These are phyloP conservation scores for Henricia sp. DNA, from an alignment of 53 echinoderm and acorn worm species.

Conservation along the genomic window DNA sequence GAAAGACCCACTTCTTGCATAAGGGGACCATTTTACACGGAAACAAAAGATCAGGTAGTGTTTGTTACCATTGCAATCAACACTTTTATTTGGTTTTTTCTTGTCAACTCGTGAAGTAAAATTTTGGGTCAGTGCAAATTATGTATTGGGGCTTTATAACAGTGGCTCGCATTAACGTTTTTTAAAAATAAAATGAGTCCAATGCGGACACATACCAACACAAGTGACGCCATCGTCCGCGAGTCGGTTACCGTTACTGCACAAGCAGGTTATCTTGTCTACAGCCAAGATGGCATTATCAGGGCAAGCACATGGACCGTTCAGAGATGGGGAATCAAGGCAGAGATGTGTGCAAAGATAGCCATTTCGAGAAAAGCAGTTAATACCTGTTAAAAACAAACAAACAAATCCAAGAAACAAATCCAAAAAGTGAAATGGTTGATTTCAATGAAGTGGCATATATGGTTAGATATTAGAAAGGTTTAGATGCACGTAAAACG, in stretches of 20 bases:
- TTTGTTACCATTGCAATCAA: too few species aligned
- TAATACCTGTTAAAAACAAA: not conserved
- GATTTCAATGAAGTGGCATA: not conserved
- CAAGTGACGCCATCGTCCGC: slow-evolving; percentile 56
- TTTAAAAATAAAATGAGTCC: not conserved
- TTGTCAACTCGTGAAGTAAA: too few species aligned
- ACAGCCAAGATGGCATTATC: slow-evolving; percentile 24
- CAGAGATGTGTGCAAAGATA: slow-evolving; percentile 63
- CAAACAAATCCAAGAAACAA: not conserved
- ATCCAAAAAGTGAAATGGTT: not conserved
- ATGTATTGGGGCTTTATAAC: too few species aligned
- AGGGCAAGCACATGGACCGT: slow-evolving; percentile 56
- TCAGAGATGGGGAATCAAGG: slow-evolving; percentile 30
- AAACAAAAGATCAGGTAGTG: too few species aligned
- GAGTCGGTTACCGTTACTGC: slow-evolving; percentile 8
- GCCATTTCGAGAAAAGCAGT: not conserved
- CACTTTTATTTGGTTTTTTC: too few species aligned
- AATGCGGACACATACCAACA: slow-evolving; percentile 23
- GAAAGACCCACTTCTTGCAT: too few species aligned
- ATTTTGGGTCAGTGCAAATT: too few species aligned
- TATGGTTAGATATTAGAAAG: not conserved
- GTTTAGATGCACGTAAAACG: too few species aligned
- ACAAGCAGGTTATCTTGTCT: slow-evolving; percentile 56
- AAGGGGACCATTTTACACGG: too few species aligned
- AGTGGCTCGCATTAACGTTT: not conserved